Evolutionary conservation across 2,113 vertebrate genomes (phyloP).

Genomic region (Limanda limanda): DNA sequence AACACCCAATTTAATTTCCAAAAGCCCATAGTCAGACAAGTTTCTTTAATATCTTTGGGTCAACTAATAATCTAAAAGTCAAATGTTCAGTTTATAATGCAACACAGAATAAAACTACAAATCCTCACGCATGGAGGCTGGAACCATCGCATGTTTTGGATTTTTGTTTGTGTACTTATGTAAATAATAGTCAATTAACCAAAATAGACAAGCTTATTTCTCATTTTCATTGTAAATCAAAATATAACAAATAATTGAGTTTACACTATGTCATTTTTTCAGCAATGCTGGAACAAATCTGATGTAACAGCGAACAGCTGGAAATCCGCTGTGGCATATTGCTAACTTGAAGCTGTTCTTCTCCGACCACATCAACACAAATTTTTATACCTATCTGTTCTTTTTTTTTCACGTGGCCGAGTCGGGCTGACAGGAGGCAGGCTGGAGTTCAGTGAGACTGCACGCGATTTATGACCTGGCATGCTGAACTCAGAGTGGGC

Average conservation of each 20-base stretch:
- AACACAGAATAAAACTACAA: neutral
- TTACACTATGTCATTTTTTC: neutral
- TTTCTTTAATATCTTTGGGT: neutral
- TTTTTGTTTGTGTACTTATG: neutral
- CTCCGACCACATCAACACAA: constrained; percentile 18
- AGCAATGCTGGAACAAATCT: neutral
- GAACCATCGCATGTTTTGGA: neutral
- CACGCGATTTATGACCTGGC: constrained; percentile 73
- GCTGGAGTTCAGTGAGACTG: constrained; percentile 55
- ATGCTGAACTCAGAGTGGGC: constrained; percentile 50
- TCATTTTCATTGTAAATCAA: neutral
- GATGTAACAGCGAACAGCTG: constrained; percentile 11
- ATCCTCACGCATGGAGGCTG: neutral
- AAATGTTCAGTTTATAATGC: neutral
- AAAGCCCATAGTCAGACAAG: neutral
- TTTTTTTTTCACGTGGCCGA: constrained; percentile 35
- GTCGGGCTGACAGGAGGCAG: constrained; percentile 56
- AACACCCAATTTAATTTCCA: too few relatives aligned
- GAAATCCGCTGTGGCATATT: constrained; percentile 24
- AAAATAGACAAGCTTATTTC: neutral
- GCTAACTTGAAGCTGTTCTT: constrained; percentile 31
- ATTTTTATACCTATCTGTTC: constrained; percentile 48
- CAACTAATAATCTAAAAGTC: neutral
- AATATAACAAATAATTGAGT: neutral
- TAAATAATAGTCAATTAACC: neutral